A percentile compares a stretch with the other conserved stretches of the same genome.
phyloP scores from a whole-genome alignment of 2,888 invertebrate genomes.

The Pristionchus entomophagus region DNA sequence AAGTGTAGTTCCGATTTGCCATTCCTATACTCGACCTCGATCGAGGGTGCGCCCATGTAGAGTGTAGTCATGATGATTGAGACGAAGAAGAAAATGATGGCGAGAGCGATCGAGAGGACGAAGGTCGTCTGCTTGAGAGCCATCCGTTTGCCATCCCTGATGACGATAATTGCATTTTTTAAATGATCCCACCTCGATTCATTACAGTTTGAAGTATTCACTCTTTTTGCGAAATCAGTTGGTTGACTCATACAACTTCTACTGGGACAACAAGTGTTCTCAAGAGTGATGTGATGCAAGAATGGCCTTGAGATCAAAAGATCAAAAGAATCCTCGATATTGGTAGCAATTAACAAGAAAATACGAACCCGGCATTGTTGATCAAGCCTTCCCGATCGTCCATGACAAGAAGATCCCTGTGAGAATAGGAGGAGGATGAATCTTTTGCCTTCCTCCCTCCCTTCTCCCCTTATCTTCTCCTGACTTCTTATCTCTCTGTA shows the following conservation, averaged over 20 bases:
- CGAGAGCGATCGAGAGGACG: conserved; percentile 46
- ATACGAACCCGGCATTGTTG: neutral
- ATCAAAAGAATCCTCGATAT: neutral
- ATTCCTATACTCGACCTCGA: conserved; percentile 32
- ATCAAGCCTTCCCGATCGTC: conserved; percentile 19
- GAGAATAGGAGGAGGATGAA: conserved; percentile 3
- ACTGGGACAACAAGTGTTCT: too few species aligned
- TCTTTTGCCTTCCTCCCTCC: neutral
- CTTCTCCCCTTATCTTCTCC: conserved; percentile 25
- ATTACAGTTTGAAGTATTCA: too few species aligned
- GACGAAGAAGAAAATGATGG: conserved; percentile 48
- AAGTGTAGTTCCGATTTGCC: too few species aligned
- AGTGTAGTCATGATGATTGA: conserved; percentile 41
- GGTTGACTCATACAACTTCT: neutral
- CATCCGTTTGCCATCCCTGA: neutral
- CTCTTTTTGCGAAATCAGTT: too few species aligned
- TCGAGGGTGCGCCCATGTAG: conserved; percentile 26
- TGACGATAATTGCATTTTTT: too few species aligned
- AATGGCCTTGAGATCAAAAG: too few species aligned
- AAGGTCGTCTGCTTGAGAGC: conserved; percentile 41
- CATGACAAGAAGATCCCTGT: neutral
- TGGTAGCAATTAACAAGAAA: neutral
- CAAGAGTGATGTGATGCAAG: too few species aligned
- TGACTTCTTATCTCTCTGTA: conserved; percentile 20
- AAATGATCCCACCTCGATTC: too few species aligned